A percentile compares a stretch with the other conserved stretches of the same genome.
These are phyloP conservation scores for Pelobates fuscus DNA, from an alignment of 2,113 vertebrate species.

Conservation along the genomic window DNA sequence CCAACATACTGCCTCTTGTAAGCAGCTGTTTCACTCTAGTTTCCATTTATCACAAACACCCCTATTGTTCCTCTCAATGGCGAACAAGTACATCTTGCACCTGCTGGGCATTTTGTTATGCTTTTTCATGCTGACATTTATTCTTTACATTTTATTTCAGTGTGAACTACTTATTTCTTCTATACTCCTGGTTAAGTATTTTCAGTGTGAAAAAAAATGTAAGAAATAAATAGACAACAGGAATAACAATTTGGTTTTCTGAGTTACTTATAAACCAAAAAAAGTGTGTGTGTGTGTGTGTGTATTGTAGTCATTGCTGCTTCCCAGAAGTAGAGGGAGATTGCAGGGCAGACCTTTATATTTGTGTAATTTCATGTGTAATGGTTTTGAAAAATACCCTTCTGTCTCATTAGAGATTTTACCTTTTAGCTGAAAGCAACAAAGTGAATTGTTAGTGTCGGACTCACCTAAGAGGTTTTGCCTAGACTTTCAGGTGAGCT, in stretches of 20 bases:
- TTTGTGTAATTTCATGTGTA: no score
- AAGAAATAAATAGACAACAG: background rate
- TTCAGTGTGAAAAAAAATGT: constrained; percentile 9
- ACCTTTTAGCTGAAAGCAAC: no score
- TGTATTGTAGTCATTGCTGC: no score
- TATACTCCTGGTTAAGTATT: constrained; percentile 1
- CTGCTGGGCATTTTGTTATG: constrained; percentile 33
- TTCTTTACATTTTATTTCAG: constrained; percentile 22
- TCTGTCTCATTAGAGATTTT: no score
- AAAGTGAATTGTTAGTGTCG: no score
- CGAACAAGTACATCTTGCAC: constrained; percentile 25
- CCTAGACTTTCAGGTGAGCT: no score
- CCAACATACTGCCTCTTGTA: constrained; percentile 8
- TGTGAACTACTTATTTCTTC: background rate
- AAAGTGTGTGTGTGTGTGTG: no score
- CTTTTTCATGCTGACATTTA: constrained; percentile 34
- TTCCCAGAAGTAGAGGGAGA: no score
- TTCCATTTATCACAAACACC: constrained; percentile 39
- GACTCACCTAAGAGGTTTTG: no score
- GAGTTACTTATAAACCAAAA: background rate
- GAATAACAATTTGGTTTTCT: background rate
- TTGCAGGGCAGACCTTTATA: no score
- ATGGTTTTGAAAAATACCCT: no score
- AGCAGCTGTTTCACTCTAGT: constrained; percentile 26
- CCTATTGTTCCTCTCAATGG: constrained; percentile 35